Evolutionary conservation across 2,888 invertebrate genomes (phyloP).

Genomic region (Drosophila pseudotakahashii): DNA sequence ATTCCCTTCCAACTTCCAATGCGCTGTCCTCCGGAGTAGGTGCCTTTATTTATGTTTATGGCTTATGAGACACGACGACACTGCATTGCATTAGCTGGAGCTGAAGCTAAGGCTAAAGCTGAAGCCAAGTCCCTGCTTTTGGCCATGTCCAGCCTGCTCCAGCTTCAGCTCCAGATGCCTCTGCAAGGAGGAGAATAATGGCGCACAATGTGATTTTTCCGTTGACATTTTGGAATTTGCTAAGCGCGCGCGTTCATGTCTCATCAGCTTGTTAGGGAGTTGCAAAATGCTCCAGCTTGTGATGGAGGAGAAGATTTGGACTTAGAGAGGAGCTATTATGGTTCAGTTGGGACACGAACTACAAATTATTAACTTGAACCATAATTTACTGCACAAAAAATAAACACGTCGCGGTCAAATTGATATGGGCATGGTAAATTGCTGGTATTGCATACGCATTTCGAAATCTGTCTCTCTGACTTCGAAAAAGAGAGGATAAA

Average conservation of each 20-base stretch:
- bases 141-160: slow-evolving; percentile 34
- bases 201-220: slow-evolving; percentile 81
- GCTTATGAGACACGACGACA: slow-evolving; percentile 76
- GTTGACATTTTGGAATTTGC: slow-evolving; percentile 83
- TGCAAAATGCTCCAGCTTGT: slow-evolving; percentile 33
- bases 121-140: slow-evolving; percentile 1
- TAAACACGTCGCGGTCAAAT: too few relatives aligned
- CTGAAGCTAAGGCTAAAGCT: slow-evolving; percentile 9
- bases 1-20: slow-evolving; percentile 9
- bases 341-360: neutral
- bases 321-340: slow-evolving; percentile 1
- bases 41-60: slow-evolving; percentile 83
- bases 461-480: too few relatives aligned
- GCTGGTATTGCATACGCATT: too few relatives aligned
- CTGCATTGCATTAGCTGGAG: slow-evolving; percentile 76
- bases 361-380: too few relatives aligned
- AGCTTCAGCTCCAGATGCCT: slow-evolving; percentile 49
- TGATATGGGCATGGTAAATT: too few relatives aligned
- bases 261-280: slow-evolving; percentile 82
- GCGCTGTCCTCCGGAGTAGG: slow-evolving; percentile 52
- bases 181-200: slow-evolving; percentile 61
- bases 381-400: too few relatives aligned
- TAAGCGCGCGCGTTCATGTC: slow-evolving; percentile 82
- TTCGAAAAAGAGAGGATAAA: too few relatives aligned
- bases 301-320: slow-evolving; percentile 1